Conservation (phyloP, 2,888 invertebrate genomes). For the Monopis laevigella region DNA sequence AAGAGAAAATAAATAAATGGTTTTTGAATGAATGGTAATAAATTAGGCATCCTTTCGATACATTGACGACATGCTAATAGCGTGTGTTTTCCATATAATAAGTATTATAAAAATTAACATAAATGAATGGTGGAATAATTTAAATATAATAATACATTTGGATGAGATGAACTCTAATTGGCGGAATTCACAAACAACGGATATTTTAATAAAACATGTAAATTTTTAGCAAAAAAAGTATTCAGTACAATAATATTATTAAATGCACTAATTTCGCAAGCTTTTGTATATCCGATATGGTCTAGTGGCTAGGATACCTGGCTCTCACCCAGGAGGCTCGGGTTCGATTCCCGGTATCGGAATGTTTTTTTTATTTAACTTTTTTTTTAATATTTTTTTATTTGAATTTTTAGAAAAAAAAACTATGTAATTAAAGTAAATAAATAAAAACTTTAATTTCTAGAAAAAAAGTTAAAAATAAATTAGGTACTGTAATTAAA, state of each 20-base stretch:
- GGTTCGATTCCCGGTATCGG: constrained; percentile 72
- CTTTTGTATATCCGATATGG: constrained; percentile 57
- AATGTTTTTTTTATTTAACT: constrained; percentile 33
- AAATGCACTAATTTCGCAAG: neutral
- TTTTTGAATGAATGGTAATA: no score
- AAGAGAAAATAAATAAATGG: no score
- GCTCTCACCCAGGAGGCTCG: constrained; percentile 70
- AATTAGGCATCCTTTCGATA: constrained; percentile 2
- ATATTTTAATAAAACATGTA: no score
- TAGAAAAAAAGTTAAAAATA: no score
- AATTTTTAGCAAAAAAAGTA: no score
- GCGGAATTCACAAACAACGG: neutral
- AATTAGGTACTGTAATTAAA: no score
- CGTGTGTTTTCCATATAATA: constrained; percentile 57
- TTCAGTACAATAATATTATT: neutral
- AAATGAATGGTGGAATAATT: constrained; percentile 19
- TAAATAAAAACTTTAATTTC: no score
- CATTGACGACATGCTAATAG: constrained; percentile 49
- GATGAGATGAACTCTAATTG: constrained; percentile 8
- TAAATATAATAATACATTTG: no score
- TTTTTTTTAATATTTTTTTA: neutral
- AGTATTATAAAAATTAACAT: constrained; percentile 34
- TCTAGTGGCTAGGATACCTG: constrained; percentile 72
- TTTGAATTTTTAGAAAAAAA: neutral
- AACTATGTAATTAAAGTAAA: no score